phyloP scores from a whole-genome alignment of 2,113 vertebrate genomes.

The Podiceps cristatus region DNA sequence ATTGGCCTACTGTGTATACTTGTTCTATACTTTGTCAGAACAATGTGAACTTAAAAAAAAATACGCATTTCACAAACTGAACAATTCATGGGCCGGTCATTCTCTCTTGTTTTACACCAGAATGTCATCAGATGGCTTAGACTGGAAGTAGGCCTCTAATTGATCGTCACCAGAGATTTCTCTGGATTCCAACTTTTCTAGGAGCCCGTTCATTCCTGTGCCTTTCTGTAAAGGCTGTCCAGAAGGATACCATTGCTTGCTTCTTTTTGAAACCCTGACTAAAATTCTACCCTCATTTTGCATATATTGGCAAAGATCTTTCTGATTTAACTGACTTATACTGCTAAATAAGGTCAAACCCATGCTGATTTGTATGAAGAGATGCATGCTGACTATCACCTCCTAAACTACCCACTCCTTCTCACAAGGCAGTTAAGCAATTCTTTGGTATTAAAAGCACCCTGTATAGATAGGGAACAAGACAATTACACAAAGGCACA shows the following conservation, averaged over 20 bases:
- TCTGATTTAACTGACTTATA: not conserved
- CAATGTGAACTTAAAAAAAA: not conserved
- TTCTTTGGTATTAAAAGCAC: not conserved
- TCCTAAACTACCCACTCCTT: not conserved
- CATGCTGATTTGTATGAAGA: not conserved
- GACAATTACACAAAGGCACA: not conserved
- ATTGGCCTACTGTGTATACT: not conserved
- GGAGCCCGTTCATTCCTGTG: not conserved
- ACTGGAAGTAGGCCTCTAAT: not conserved
- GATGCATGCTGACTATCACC: not conserved
- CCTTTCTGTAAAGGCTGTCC: not conserved
- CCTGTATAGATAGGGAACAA: not conserved
- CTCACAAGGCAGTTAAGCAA: not conserved
- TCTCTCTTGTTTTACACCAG: not conserved
- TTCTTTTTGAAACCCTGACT: not conserved
- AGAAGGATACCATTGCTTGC: not conserved
- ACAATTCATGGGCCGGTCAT: not conserved
- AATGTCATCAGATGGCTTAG: not conserved
- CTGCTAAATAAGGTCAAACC: not conserved
- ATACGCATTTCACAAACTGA: not conserved
- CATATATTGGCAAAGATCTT: not conserved
- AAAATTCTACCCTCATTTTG: not conserved
- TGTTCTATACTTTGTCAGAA: not conserved
- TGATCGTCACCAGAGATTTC: not conserved
- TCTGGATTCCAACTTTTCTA: not conserved